Percentiles rank a stretch among this genome's conserved stretches.
Conservation (phyloP, 1,140 invertebrate genomes). For the Sweltsa coloradensis region DNA sequence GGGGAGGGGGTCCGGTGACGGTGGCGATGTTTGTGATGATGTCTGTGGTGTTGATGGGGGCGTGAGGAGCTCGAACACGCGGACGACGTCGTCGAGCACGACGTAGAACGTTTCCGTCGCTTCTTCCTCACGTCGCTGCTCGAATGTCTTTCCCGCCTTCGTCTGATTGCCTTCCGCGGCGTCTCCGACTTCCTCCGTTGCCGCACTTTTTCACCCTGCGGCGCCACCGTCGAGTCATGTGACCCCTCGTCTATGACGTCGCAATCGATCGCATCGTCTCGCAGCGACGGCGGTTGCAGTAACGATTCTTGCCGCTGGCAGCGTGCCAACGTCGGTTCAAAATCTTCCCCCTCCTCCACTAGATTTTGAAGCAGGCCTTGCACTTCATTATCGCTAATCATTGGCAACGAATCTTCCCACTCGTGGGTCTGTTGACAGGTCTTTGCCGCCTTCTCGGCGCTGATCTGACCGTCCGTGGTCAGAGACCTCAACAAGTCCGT, state of each 20-base stretch:
- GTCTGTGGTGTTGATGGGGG: slow-evolving; percentile 25
- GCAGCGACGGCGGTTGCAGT: slow-evolving; percentile 24
- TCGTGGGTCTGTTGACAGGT: too few species aligned
- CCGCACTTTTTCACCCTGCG: slow-evolving; percentile 23
- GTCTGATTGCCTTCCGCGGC: slow-evolving; percentile 23
- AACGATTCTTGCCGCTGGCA: slow-evolving; percentile 18
- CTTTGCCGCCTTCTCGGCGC: slow-evolving; percentile 3
- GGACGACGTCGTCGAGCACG: slow-evolving; percentile 3
- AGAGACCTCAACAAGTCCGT: slow-evolving; percentile 11
- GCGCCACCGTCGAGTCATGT: slow-evolving; percentile 19
- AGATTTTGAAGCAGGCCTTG: slow-evolving; percentile 6
- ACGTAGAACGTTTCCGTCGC: slow-evolving; percentile 9
- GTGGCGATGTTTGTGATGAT: slow-evolving; percentile 17
- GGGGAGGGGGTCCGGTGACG: not conserved
- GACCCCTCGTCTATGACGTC: slow-evolving; percentile 22
- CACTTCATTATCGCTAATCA: slow-evolving; percentile 3
- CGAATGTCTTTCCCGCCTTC: slow-evolving; percentile 13
- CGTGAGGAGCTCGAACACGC: slow-evolving; percentile 25
- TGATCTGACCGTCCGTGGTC: slow-evolving; percentile 8
- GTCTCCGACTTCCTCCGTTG: slow-evolving; percentile 30
- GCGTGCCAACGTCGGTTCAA: not conserved
- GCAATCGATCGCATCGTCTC: slow-evolving; percentile 25
- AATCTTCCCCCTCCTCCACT: not conserved
- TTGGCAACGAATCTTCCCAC: too few species aligned
- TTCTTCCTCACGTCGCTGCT: slow-evolving; percentile 4